Base-by-base conservation (phyloP, 1,140 invertebrate genomes). In the Cherax destructor region DNA sequence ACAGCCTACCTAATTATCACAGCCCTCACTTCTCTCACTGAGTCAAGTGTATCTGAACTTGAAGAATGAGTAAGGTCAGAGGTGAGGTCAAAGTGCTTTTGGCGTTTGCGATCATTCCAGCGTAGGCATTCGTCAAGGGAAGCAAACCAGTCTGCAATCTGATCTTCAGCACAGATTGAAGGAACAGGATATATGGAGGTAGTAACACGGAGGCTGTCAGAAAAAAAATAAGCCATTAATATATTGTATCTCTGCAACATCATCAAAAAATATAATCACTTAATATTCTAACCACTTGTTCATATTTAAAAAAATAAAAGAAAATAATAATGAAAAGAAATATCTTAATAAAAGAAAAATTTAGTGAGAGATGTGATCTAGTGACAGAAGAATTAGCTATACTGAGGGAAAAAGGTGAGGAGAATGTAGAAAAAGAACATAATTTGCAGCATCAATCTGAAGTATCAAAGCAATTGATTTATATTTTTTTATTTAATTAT, bases 131-230 rank as follows among this genome's bases (percentile, higher is more conserved):
- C 98, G 13, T 97, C 98, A 74, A 99, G 95, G 0, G 98, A 98
- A 94, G 98, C 98, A 94, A 99, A 99, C 99, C 98, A 99, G 94
- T 99, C 99, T 7, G 97, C 97, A 89, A 99, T 99, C 95, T 99
- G 98, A 94, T 99, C 98, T 93, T 97, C 97, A 0, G 98, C 97
- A 94, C 98, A 99, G 93, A 99, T 99, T 78, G 98, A 98, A 13
- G 99, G 99, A 84, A 99, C 97, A 2, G 98, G 98, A 94, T 99
- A 99, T n/a, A 98, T 97, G 0, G 98, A 99, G 9, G 98, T 99
- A 4, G 98, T 99, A 50, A 99, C 98, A 87, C 97, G 96, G 3
- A 99, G 95, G 94, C 98, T 99, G 95, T 61, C 94, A 30, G 6
- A n/a, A 30, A n/a, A n/a, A n/a, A 74, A 18, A 18, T 21, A 21